Percentiles rank a stretch among this genome's conserved stretches.
Conservation (phyloP, 2,888 invertebrate species). For the Heliconius ismenius region DNA sequence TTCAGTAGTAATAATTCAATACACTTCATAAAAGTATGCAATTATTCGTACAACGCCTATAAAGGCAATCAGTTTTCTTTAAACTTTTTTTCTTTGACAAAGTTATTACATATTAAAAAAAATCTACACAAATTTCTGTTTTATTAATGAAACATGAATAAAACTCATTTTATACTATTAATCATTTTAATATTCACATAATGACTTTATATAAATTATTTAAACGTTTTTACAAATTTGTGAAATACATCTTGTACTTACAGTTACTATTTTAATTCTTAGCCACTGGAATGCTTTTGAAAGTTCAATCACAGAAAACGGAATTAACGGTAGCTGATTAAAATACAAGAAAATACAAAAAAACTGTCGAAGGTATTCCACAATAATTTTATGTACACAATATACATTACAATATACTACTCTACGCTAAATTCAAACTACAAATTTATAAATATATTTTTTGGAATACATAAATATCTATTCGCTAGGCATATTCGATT, state of each 20-base stretch:
- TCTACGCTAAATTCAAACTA: constrained; percentile 42
- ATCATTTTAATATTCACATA: constrained; percentile 71
- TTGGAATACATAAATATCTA: constrained; percentile 75
- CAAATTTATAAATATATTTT: constrained; percentile 61
- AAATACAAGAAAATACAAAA: constrained; percentile 10
- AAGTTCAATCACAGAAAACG: constrained; percentile 3
- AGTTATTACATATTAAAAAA: no score
- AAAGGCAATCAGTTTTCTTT: no score
- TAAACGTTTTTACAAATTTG: constrained; percentile 54
- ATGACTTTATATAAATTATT: constrained; percentile 67
- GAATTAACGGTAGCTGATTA: constrained; percentile 16
- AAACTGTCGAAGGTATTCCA: constrained; percentile 4
- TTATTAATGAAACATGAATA: constrained; percentile 2
- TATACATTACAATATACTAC: constrained; percentile 59
- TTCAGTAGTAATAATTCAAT: no score
- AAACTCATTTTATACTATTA: constrained; percentile 48
- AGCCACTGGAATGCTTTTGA: constrained; percentile 17
- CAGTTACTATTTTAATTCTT: constrained; percentile 1
- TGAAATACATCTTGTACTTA: constrained; percentile 14
- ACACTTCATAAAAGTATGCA: no score
- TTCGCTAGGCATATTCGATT: constrained; percentile 72
- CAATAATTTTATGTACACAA: constrained; percentile 63
- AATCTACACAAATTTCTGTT: no score
- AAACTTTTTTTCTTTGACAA: no score
- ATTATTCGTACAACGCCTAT: no score